Conservation (phyloP, 1,140 invertebrate species). For the Drosophila ananassae region DNA sequence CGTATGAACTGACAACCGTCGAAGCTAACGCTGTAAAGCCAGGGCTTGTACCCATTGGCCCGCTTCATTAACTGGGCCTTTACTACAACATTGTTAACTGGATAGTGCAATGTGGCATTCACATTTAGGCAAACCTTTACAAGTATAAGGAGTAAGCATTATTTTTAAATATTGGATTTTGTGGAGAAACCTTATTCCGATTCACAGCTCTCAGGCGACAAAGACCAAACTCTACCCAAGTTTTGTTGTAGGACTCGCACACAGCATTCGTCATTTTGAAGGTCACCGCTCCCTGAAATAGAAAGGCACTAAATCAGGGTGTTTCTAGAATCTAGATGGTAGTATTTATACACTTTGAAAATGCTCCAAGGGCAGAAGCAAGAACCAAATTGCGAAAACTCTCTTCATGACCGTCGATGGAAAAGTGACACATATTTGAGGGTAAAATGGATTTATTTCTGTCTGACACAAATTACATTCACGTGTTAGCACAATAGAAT, state of each 20-base stretch:
- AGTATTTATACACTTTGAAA: constrained; percentile 17
- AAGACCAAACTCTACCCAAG: constrained; percentile 43
- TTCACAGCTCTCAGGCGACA: constrained; percentile 52
- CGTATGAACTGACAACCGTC: constrained; percentile 50
- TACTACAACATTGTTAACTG: constrained; percentile 34
- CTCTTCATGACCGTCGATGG: constrained; percentile 12
- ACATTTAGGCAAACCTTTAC: constrained; percentile 33
- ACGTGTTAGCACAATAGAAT: neutral
- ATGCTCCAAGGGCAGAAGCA: constrained; percentile 9
- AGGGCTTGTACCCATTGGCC: constrained; percentile 61
- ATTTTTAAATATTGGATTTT: neutral
- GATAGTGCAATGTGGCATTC: constrained; percentile 37
- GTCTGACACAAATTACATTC: constrained; percentile 14
- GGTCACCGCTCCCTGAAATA: constrained; percentile 27
- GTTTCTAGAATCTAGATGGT: neutral
- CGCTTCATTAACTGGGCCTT: constrained; percentile 43
- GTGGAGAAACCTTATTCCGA: constrained; percentile 21
- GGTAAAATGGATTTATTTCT: neutral
- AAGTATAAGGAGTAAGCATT: neutral
- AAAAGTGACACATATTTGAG: neutral
- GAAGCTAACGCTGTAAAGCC: constrained; percentile 47
- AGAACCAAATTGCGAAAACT: constrained; percentile 5
- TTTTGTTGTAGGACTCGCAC: constrained; percentile 52
- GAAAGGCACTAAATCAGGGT: neutral
- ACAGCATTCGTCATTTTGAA: constrained; percentile 60